Evolutionary conservation across 2,797 vertebrate genomes (phyloP).

Genomic region (Prionace glauca): DNA sequence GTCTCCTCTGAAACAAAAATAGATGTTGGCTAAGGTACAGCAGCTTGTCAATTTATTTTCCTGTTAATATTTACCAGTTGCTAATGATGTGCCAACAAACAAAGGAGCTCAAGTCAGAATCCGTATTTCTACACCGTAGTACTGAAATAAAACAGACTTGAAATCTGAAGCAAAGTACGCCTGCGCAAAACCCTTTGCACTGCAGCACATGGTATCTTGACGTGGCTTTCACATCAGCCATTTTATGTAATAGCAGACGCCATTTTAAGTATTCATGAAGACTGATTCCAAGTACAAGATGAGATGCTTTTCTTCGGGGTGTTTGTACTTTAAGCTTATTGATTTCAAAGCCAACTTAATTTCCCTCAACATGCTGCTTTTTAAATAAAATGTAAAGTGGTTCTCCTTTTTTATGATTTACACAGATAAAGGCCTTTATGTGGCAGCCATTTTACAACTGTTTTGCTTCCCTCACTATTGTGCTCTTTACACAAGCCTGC

Average conservation of each 20-base stretch:
- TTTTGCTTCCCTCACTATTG: slow-evolving; percentile 44
- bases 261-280: slow-evolving; percentile 33
- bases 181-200: slow-evolving; percentile 27
- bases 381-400: slow-evolving; percentile 22
- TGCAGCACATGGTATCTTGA: slow-evolving; percentile 20
- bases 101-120: slow-evolving; percentile 11
- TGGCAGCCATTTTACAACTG: slow-evolving; percentile 33
- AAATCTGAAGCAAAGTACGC: slow-evolving; percentile 18
- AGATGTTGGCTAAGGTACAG: slow-evolving; percentile 16
- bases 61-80: slow-evolving; percentile 37
- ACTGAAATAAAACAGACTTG: slow-evolving; percentile 36
- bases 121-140: neutral
- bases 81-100: slow-evolving; percentile 34
- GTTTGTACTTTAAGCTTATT: neutral
- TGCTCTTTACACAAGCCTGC: slow-evolving; percentile 55
- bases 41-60: slow-evolving; percentile 34
- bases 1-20: slow-evolving; percentile 25
- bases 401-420: neutral
- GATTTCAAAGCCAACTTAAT: slow-evolving; percentile 18
- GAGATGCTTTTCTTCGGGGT: neutral
- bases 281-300: slow-evolving; percentile 15
- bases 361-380: neutral
- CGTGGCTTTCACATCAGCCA: slow-evolving; percentile 26
- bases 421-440: slow-evolving; percentile 34
- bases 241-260: slow-evolving; percentile 29